phyloP scores from a whole-genome alignment of 1,140 invertebrate species.

The Aphidius ervi region DNA sequence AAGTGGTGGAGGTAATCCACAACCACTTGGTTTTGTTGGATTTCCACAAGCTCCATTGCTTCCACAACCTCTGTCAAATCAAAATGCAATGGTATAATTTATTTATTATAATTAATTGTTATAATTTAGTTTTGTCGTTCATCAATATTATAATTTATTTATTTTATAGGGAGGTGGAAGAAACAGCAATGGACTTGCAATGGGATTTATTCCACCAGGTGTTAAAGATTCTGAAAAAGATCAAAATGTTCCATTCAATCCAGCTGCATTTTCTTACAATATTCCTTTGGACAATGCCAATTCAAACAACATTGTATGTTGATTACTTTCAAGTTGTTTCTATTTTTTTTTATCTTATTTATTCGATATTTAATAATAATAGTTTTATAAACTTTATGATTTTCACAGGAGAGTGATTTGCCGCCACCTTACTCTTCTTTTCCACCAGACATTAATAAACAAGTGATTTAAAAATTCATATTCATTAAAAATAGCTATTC shows the following conservation, averaged over 20 bases:
- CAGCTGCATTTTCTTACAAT: slow-evolving; percentile 65
- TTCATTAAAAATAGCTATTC: not conserved
- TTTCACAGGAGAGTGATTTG: slow-evolving; percentile 52
- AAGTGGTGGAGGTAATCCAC: slow-evolving; percentile 42
- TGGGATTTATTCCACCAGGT: slow-evolving; percentile 55
- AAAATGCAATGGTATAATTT: slow-evolving; percentile 32
- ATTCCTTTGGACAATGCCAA: slow-evolving; percentile 57
- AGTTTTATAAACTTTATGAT: slow-evolving; percentile 18
- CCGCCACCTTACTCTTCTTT: slow-evolving; percentile 50
- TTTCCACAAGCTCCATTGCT: slow-evolving; percentile 66
- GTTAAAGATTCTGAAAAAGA: slow-evolving; percentile 38
- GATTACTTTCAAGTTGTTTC: slow-evolving; percentile 16
- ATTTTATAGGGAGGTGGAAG: slow-evolving; percentile 33
- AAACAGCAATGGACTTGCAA: slow-evolving; percentile 35
- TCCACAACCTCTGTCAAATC: slow-evolving; percentile 50
- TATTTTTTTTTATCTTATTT: not conserved
- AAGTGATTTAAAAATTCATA: slow-evolving; percentile 34
- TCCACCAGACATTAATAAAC: slow-evolving; percentile 52
- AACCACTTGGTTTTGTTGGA: slow-evolving; percentile 76
- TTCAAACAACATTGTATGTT: slow-evolving; percentile 49
- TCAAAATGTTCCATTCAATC: slow-evolving; percentile 47
- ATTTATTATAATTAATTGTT: slow-evolving; percentile 11
- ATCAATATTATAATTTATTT: slow-evolving; percentile 5
- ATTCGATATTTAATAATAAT: slow-evolving; percentile 21
- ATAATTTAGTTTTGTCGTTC: slow-evolving; percentile 10